Evolutionary conservation across 2,888 invertebrate genomes (phyloP), one percentile per base, ranked within the genome.

Genomic region (Drosophila yooni): DNA sequence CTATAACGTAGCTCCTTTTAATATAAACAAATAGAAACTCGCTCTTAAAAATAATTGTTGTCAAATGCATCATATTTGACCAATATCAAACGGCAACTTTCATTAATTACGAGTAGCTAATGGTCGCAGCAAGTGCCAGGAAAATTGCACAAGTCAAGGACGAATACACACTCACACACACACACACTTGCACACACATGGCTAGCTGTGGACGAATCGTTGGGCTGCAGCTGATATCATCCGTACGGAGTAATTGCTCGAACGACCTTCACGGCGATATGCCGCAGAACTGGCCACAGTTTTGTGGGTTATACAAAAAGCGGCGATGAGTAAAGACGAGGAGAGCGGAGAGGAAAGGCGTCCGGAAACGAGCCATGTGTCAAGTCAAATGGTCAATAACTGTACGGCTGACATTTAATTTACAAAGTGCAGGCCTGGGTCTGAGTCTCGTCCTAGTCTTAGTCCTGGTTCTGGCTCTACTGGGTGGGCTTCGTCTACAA

Each of bases 371-470:
- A 74, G 68, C 79, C 79, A 79, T 79, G 77, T 79, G 79, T 80
- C 79, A 80, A 76, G 64, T 58, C 59, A 76, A 79, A 74, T 76
- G 76, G 80, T 74, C 73, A 80, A 80, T 73, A 74, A 76, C 58
- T 76, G 70, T 71, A 58, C n/a, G 70, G 70, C 70, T 83, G 83
- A 79, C 88, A 88, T 88, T 85, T 85, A 88, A 88, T 88, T 85
- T 88, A 81, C 77, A 86, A 70, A 86, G 78, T 82, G 69, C 66
- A 64, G 34, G 61, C 50, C 63, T 40, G 68, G 27, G 43, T 13
- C 31, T n/a, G 52, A 21, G 52, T 33, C n/a, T n/a, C 13, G 29
- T 2, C 53, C 36, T 59, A 70, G 64, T 2, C 2, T 11, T n/a
- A 36, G 10, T 18, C 3, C n/a, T 25, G 59, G 34, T 2, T 1